A percentile compares a stretch with the other conserved stretches of the same genome.
These are phyloP conservation scores for Idaea straminata DNA, from an alignment of 2,888 invertebrate species.

Conservation along the genomic window DNA sequence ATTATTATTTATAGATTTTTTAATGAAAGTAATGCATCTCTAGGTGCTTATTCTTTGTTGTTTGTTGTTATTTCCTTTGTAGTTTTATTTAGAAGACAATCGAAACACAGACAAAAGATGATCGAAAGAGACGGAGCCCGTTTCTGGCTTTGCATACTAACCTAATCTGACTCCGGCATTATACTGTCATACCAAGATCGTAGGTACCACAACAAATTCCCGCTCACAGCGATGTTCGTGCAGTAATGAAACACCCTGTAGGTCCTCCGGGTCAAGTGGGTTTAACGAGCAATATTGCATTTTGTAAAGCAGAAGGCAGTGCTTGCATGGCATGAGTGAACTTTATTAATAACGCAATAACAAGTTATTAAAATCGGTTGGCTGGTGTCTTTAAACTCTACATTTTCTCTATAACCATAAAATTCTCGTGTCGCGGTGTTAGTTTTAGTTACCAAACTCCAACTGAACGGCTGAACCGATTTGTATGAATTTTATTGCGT, in stretches of 20 bases:
- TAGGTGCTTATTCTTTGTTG: no score
- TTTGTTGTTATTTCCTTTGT: no score
- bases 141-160: not conserved
- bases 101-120: no score
- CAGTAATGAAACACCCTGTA: constrained; percentile 60
- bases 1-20: no score
- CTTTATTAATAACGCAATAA: not conserved
- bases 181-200: not conserved
- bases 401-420: no score
- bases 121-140: no score
- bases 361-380: not conserved
- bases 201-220: not conserved
- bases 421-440: no score
- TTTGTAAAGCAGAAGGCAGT: constrained; percentile 43
- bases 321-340: constrained; percentile 5
- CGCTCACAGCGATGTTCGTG: constrained; percentile 13
- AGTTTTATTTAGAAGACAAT: no score
- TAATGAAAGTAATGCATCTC: no score
- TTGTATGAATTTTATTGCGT: no score
- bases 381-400: not conserved
- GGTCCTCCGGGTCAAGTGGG: constrained; percentile 64
- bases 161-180: not conserved
- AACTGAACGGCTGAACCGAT: no score
- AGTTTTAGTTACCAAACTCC: no score
- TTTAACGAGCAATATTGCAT: constrained; percentile 74